Evolutionary conservation across 2,113 vertebrate genomes (phyloP).

Genomic region (Baryphthengus martii): DNA sequence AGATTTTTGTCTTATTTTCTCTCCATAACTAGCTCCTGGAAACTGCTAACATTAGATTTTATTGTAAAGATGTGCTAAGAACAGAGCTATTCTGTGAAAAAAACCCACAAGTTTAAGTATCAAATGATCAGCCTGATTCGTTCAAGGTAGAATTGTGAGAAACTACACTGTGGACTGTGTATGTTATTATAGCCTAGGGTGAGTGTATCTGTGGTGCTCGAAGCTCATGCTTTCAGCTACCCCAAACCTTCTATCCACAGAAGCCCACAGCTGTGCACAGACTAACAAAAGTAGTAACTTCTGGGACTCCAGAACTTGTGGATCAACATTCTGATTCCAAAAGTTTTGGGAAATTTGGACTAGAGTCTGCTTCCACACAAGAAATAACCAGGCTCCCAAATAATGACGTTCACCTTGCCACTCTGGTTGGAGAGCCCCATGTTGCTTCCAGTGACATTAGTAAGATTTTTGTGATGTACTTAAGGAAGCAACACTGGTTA

Average conservation of each 20-base stretch:
- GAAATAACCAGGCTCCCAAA: neutral
- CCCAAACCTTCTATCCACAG: neutral
- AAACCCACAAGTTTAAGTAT: neutral
- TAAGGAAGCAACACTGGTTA: neutral
- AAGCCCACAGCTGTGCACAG: neutral
- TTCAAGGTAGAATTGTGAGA: neutral
- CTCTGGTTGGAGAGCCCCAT: neutral
- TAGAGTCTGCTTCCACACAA: neutral
- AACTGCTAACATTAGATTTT: neutral
- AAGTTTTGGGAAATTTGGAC: neutral
- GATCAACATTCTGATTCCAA: neutral
- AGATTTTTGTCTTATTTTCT: neutral
- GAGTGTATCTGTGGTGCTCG: neutral
- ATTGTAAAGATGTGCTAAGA: neutral
- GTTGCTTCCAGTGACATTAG: neutral
- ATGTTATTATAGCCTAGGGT: fast-evolving
- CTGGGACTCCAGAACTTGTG: neutral
- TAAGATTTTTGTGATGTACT: neutral
- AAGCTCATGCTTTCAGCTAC: neutral
- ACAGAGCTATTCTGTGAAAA: neutral
- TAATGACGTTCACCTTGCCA: neutral
- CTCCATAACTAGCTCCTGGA: neutral
- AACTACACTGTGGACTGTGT: neutral
- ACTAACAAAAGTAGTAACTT: neutral
- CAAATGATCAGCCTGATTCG: neutral